These are phyloP conservation scores for Zhuqinia jingwanae DNA, from an alignment of 2,888 invertebrate genomes.

Conservation along the genomic window DNA sequence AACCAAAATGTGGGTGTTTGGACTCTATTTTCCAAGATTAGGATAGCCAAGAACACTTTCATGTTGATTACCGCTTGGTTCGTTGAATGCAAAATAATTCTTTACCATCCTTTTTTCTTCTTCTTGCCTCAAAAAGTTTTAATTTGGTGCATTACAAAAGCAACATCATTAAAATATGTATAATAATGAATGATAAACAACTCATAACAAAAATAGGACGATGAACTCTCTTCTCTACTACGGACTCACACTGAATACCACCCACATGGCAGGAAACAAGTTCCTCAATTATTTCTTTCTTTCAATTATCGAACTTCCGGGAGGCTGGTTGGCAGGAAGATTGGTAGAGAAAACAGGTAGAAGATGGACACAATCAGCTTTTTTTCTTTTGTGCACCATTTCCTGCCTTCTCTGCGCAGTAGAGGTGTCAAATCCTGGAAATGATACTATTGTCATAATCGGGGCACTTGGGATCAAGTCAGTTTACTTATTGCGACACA, in stretches of 20 bases:
- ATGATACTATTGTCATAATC: conserved; percentile 68
- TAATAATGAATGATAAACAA: no score
- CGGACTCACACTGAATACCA: conserved; percentile 74
- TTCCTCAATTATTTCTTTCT: conserved; percentile 76
- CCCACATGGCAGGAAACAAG: conserved; percentile 74
- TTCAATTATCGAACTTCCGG: conserved; percentile 75
- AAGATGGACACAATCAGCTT: conserved; percentile 80
- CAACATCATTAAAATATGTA: no score
- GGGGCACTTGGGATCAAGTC: conserved; percentile 76
- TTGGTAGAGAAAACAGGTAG: conserved; percentile 83
- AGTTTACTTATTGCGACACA: conserved; percentile 15
- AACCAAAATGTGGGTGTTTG: conserved; percentile 70
- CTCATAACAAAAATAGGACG: conserved; percentile 58
- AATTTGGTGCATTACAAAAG: no score
- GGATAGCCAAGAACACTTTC: conserved; percentile 77
- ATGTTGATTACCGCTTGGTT: conserved; percentile 75
- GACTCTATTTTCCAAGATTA: conserved; percentile 75
- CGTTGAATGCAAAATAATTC: not conserved
- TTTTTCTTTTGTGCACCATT: conserved; percentile 70
- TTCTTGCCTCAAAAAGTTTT: no score
- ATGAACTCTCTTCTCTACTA: conserved; percentile 75
- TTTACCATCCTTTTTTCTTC: no score
- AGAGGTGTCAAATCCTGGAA: conserved; percentile 68
- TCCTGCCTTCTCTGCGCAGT: conserved; percentile 71
- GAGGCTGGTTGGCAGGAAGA: conserved; percentile 80